Conservation (phyloP, 2,113 vertebrate genomes). For the Ophiodon elongatus region DNA sequence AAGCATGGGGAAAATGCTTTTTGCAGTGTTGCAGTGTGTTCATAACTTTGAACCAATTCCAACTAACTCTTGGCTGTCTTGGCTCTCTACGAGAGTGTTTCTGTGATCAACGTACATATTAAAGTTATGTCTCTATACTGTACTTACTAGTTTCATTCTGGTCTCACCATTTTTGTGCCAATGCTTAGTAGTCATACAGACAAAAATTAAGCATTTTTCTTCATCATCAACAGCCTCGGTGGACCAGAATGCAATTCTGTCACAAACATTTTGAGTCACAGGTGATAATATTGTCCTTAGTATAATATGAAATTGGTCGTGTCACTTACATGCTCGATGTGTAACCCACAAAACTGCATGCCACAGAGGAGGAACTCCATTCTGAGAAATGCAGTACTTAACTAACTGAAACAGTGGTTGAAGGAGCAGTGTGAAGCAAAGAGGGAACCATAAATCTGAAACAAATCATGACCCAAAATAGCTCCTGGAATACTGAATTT, state of each 20-base stretch:
- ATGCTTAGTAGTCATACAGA: background rate
- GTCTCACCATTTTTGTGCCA: background rate
- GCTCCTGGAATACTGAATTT: background rate
- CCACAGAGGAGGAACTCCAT: background rate
- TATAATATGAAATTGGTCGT: background rate
- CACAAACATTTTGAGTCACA: background rate
- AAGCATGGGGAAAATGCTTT: background rate
- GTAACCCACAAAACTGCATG: background rate
- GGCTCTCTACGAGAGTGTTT: background rate
- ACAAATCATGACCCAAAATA: background rate
- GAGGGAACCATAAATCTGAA: background rate
- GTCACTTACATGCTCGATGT: background rate
- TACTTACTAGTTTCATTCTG: background rate
- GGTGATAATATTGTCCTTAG: background rate
- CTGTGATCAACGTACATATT: background rate
- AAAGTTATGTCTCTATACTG: background rate
- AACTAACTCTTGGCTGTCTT: background rate
- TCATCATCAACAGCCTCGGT: background rate
- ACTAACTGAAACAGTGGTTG: background rate
- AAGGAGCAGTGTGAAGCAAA: background rate
- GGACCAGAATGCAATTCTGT: background rate
- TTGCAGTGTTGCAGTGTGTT: background rate
- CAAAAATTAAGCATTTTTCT: background rate
- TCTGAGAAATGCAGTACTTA: background rate
- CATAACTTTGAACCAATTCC: background rate